phyloP scores from a whole-genome alignment of 2,113 vertebrate genomes.

The Cercopithecus mona region DNA sequence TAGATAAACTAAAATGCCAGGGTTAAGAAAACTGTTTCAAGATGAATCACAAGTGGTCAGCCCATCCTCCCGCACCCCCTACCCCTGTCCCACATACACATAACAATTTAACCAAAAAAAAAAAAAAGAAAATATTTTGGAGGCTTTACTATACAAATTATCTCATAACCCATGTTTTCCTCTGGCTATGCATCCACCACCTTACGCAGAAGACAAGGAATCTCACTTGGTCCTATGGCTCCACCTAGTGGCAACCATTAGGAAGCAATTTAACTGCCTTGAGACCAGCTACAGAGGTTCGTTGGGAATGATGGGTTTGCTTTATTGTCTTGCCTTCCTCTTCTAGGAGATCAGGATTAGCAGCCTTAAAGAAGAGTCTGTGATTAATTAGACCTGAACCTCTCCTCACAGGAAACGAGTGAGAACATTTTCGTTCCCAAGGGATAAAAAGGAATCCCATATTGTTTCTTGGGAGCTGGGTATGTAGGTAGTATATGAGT shows the following conservation, averaged over 20 bases:
- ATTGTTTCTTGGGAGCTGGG: background rate
- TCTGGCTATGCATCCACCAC: fast-evolving
- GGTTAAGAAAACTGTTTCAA: background rate
- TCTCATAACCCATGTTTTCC: background rate
- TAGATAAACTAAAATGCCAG: background rate
- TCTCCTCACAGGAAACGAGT: background rate
- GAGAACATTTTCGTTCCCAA: background rate
- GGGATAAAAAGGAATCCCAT: background rate
- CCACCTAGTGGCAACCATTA: background rate
- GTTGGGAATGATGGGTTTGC: fast-evolving
- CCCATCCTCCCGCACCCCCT: background rate
- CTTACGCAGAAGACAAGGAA: background rate
- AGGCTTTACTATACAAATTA: background rate
- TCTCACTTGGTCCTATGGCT: background rate
- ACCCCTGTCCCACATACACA: background rate
- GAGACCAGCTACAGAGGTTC: background rate
- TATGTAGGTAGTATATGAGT: background rate
- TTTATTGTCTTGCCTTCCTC: background rate
- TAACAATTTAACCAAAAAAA: background rate
- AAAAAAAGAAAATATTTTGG: background rate
- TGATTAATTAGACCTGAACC: background rate
- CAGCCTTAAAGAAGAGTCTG: background rate
- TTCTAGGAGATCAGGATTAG: background rate
- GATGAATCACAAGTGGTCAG: background rate
- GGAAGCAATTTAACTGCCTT: background rate